phyloP scores from a whole-genome alignment of 2,113 vertebrate species.

The western clawed frog (Xenopus tropicalis) region UCB_Xtro_10.0 CM004445.2:84759001-84759500 shows the following conservation, averaged over 20 bases:
- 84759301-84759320: too few species aligned
- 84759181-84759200: constrained; percentile 1
- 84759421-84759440: neutral
- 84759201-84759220: neutral
- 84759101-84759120: constrained; percentile 31
- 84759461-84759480: neutral
- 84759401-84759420: too few species aligned
- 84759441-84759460: neutral
- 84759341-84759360: too few species aligned
- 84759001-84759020: constrained; percentile 5
- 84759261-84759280: too few species aligned
- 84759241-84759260: too few species aligned
- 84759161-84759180: constrained; percentile 12
- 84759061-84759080: constrained; percentile 12
- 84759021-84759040: constrained; percentile 7
- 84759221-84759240: too few species aligned
- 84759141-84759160: constrained; percentile 38
- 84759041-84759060: constrained; percentile 2
- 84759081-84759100: neutral
- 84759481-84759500: neutral
- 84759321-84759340: too few species aligned
- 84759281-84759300: neutral
- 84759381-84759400: too few species aligned
- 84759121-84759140: constrained; percentile 39
- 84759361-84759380: too few species aligned